These are phyloP conservation scores for Dipodomys stephensi DNA, from an alignment of 2,113 vertebrate genomes.

Conservation along the genomic window DNA sequence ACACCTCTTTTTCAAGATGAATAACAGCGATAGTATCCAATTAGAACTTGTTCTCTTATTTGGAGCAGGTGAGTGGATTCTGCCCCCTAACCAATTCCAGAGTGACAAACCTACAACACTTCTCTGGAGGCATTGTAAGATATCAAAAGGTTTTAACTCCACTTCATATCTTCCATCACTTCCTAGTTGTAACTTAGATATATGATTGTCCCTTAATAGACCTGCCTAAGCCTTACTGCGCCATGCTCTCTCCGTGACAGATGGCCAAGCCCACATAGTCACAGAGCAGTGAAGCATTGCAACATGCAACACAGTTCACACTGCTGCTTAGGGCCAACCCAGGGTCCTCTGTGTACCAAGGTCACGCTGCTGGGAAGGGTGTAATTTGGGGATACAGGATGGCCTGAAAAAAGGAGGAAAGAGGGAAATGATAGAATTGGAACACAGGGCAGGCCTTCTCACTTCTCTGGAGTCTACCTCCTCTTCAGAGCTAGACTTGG, in stretches of 20 bases:
- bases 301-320: neutral
- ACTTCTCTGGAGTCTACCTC: neutral
- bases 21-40: neutral
- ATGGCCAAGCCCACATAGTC: neutral
- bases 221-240: neutral
- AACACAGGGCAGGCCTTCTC: neutral
- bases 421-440: neutral
- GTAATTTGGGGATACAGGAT: neutral
- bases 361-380: neutral
- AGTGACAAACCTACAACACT: neutral
- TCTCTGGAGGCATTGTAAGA: neutral
- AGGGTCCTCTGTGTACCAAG: neutral
- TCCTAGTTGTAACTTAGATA: slow-evolving; percentile 13
- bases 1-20: slow-evolving; percentile 18
- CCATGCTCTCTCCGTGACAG: neutral
- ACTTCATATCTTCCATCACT: neutral
- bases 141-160: neutral
- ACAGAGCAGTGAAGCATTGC: neutral
- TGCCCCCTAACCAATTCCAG: neutral
- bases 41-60: neutral
- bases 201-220: slow-evolving; percentile 11
- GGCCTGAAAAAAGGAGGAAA: neutral
- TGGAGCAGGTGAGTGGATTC: neutral
- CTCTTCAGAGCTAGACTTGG: neutral
- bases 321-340: neutral